phyloP scores from a whole-genome alignment of 2,113 vertebrate genomes.

The Chionomys nivalis region DNA sequence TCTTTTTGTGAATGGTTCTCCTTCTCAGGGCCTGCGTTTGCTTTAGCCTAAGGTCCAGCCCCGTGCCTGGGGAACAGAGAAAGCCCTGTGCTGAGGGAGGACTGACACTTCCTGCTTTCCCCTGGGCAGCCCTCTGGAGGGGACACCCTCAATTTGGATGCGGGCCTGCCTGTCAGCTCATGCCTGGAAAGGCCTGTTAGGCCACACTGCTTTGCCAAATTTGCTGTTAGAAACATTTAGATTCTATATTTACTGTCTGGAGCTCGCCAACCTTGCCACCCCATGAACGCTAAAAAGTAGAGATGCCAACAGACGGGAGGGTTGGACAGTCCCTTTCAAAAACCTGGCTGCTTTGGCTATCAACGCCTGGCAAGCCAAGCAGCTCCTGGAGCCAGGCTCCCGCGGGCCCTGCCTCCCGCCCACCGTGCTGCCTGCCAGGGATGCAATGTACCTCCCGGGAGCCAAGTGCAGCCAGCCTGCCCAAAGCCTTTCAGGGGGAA shows the following conservation, averaged over 20 bases:
- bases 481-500: conserved; percentile 25
- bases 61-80: neutral
- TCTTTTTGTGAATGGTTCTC: neutral
- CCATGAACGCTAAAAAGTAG: conserved; percentile 66
- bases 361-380: conserved; percentile 77
- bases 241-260: conserved; percentile 76
- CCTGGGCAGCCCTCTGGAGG: neutral
- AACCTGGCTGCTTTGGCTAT: conserved; percentile 82
- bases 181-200: conserved; percentile 67
- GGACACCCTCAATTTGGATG: conserved; percentile 54
- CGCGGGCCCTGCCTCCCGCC: conserved; percentile 69
- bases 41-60: neutral
- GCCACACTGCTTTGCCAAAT: conserved; percentile 68
- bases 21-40: fast-evolving
- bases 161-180: conserved; percentile 62
- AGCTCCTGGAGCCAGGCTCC: conserved; percentile 73
- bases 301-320: conserved; percentile 83
- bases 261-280: conserved; percentile 52
- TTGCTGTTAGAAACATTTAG: conserved; percentile 70
- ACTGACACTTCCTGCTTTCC: neutral
- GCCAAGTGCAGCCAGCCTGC: conserved; percentile 79
- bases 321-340: conserved; percentile 82
- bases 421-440: conserved; percentile 75
- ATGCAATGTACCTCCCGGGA: neutral
- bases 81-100: fast-evolving